Base-by-base conservation (phyloP, 2,888 invertebrate species). In the Acleris cristana region DNA sequence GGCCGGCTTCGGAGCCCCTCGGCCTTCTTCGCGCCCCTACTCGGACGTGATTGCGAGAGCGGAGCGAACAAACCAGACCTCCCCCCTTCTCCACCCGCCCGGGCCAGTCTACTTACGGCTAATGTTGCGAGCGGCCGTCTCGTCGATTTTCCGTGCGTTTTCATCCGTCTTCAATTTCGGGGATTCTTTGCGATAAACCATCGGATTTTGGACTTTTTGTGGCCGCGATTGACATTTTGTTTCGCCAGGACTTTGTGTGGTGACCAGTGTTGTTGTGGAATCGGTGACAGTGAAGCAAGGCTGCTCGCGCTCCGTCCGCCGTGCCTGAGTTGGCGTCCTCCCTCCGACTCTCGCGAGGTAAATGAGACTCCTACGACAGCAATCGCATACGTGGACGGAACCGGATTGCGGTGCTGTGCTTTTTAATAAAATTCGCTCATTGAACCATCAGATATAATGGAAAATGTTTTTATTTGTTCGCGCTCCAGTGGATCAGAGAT, bases 341-440 rank as follows among this genome's bases (percentile, higher is more conserved):
- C 86, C 86, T 87, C 85, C 82, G 84, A 81, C 82, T 87, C 87
- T 87, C 83, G 84, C 85, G 84, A 91, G 89, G 89, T 90, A 90
- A 89, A 86, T 87, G 84, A 84, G 82, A 84, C 86, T 87, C 81
- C 82, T 86, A 82, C 79, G 80, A 82, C 82, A 84, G 78, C 82
- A 79, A 84, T 84, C 83, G 86, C 84, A 84, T 87, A 89, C 88
- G 89, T 89, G 87, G 86, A 84, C 83, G 80, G 75, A 86, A 89
- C 87, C 86, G 87, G 86, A 85, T 85, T 81, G 82, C 81, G 81
- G 81, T 86, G 82, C 80, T 74, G 80, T 84, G 76, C 77, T 81
- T 81, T 44, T 58, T 77, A 77, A 79, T 81, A 73, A 78, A 80
- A 80, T 77, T 78, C 79, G 82, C 82, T 81, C 79, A 74, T 74